These are phyloP conservation scores for Syngnathus rostellatus DNA, from an alignment of 2,797 vertebrate genomes.

Conservation along the genomic window DNA sequence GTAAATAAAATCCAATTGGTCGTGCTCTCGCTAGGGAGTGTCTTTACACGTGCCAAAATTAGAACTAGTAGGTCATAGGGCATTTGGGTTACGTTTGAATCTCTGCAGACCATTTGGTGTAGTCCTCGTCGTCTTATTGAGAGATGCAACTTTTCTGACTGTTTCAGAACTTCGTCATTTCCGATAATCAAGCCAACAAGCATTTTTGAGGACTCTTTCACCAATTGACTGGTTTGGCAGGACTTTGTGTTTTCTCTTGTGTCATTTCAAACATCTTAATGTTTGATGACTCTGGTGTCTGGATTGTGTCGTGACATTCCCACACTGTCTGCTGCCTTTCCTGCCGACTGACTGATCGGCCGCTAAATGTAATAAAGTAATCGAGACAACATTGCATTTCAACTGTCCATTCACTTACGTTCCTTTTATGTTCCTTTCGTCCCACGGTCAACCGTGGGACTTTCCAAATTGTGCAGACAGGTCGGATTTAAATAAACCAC, in stretches of 20 bases:
- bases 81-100: no score
- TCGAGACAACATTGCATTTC: constrained; percentile 47
- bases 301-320: constrained; percentile 30
- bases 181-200: neutral
- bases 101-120: no score
- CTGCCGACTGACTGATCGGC: constrained; percentile 53
- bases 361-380: constrained; percentile 61
- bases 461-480: constrained; percentile 27
- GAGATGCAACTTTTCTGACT: no score
- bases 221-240: neutral
- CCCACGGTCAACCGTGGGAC: constrained; percentile 59
- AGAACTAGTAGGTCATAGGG: no score
- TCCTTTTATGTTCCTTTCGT: constrained; percentile 57
- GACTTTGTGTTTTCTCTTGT: constrained; percentile 3
- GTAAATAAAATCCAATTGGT: no score
- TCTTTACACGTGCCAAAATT: no score
- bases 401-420: constrained; percentile 54
- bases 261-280: neutral
- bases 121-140: no score
- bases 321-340: constrained; percentile 53
- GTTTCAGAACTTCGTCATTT: neutral
- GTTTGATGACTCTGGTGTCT: constrained; percentile 1
- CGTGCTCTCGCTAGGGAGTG: no score
- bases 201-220: neutral
- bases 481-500: neutral